phyloP scores from a whole-genome alignment of 2,888 invertebrate genomes.

The Furcula furcula region DNA sequence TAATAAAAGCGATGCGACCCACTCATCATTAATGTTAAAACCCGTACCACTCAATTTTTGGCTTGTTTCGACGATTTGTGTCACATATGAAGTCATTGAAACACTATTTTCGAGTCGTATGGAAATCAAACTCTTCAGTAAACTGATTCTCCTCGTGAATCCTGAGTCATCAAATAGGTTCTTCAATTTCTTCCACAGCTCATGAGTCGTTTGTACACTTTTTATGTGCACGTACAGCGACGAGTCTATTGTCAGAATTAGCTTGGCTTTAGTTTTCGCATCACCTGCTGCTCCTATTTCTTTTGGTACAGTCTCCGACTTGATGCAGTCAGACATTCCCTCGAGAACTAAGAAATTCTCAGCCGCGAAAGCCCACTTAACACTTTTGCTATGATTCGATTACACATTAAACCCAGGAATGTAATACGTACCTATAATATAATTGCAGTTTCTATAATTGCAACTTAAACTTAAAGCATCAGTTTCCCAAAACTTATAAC shows the following conservation, averaged over 20 bases:
- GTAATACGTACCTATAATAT: too few relatives aligned
- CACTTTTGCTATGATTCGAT: too few relatives aligned
- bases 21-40: slow-evolving; percentile 18
- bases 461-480: too few relatives aligned
- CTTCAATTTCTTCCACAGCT: too few relatives aligned
- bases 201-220: too few relatives aligned
- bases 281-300: slow-evolving; percentile 2
- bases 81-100: slow-evolving; percentile 11
- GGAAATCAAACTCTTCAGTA: slow-evolving; percentile 9
- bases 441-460: too few relatives aligned
- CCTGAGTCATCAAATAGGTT: slow-evolving; percentile 5
- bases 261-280: slow-evolving; percentile 7
- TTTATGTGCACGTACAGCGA: too few relatives aligned
- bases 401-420: too few relatives aligned
- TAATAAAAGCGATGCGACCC: slow-evolving; percentile 17
- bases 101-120: slow-evolving; percentile 8
- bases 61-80: slow-evolving; percentile 8
- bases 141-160: slow-evolving; percentile 10
- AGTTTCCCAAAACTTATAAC: too few relatives aligned
- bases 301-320: background rate
- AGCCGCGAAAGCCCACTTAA: slow-evolving; percentile 8
- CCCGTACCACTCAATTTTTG: too few relatives aligned
- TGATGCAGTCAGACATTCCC: slow-evolving; percentile 6
- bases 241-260: too few relatives aligned
- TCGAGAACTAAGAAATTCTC: slow-evolving; percentile 8